Conservation (phyloP, 2,797 vertebrate genomes). For the Anas acuta region DNA sequence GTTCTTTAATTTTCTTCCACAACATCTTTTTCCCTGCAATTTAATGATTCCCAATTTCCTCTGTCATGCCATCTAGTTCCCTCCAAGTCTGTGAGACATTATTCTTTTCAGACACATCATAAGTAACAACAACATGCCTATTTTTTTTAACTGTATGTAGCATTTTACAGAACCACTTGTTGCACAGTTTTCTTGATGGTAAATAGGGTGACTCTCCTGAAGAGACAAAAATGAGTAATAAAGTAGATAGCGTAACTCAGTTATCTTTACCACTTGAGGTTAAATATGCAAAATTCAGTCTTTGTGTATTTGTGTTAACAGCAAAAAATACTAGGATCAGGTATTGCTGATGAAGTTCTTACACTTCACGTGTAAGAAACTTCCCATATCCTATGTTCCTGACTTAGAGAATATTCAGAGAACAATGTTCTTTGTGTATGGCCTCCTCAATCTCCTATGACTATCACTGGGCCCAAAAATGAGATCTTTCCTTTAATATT, state of each 20-base stretch:
- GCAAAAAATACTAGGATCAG: neutral
- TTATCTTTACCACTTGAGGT: neutral
- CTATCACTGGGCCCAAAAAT: neutral
- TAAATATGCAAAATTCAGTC: neutral
- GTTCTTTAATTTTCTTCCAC: constrained; percentile 37
- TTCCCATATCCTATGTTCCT: neutral
- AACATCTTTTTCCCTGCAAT: constrained; percentile 9
- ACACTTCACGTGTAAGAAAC: neutral
- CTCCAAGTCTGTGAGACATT: neutral
- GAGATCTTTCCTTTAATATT: neutral
- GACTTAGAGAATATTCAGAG: neutral
- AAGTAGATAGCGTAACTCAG: neutral
- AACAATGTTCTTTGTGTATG: neutral
- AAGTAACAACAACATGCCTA: neutral
- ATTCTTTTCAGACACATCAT: constrained; percentile 5
- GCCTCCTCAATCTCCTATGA: neutral
- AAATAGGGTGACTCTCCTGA: neutral
- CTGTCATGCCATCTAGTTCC: constrained; percentile 37
- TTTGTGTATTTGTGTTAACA: neutral
- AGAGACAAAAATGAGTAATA: neutral
- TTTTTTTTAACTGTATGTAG: neutral
- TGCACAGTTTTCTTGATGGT: neutral
- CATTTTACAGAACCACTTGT: neutral
- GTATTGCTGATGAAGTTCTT: neutral
- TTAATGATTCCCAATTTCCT: constrained; percentile 50